Percentiles rank a stretch among this genome's conserved stretches.
Conservation (phyloP, 2,888 invertebrate species). For the Busseola fusca region DNA sequence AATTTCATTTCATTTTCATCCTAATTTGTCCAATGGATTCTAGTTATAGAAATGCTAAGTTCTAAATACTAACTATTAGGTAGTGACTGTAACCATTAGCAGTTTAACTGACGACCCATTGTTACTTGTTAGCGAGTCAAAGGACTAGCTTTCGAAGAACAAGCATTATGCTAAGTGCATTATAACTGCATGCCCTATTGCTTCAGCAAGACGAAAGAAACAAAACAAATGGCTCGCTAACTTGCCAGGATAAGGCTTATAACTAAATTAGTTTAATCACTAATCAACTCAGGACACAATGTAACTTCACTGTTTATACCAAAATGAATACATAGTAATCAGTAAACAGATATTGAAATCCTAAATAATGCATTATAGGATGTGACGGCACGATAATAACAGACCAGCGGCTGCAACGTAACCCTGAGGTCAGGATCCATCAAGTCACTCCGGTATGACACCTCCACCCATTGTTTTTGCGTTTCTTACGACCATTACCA, state of each 20-base stretch:
- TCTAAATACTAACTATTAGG: constrained; percentile 32
- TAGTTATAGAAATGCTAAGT: constrained; percentile 12
- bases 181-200: constrained; percentile 1
- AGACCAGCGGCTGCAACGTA: constrained; percentile 38
- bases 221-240: not conserved
- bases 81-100: constrained; percentile 30
- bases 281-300: not conserved
- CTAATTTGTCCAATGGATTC: not conserved
- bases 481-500: constrained; percentile 56
- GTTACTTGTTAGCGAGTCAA: constrained; percentile 23
- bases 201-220: not conserved
- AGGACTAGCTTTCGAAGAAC: constrained; percentile 22
- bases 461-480: constrained; percentile 66
- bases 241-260: not conserved
- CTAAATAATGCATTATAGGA: constrained; percentile 23
- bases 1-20: not conserved
- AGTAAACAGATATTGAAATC: constrained; percentile 30
- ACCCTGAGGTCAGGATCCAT: constrained; percentile 54
- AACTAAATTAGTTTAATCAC: not conserved
- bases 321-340: constrained; percentile 2
- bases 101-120: constrained; percentile 40
- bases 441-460: constrained; percentile 62
- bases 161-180: constrained; percentile 14
- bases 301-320: not conserved
- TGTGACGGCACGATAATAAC: constrained; percentile 35